Evolutionary conservation across 2,113 vertebrate genomes (phyloP).

Genomic region (Hassar affinis): DNA sequence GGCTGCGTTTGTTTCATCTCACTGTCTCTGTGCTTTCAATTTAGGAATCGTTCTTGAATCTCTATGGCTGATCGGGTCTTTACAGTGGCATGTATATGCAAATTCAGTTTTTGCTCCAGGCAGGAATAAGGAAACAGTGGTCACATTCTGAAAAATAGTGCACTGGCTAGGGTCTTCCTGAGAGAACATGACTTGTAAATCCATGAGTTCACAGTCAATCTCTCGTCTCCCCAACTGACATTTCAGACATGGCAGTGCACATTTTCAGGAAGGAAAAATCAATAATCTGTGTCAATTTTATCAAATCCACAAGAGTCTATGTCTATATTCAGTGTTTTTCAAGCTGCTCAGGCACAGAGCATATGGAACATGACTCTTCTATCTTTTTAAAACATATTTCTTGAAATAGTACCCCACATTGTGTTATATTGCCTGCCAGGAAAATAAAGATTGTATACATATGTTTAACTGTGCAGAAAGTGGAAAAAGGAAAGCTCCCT

Average conservation of each 20-base stretch:
- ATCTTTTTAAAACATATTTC: neutral
- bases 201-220: conserved; percentile 74
- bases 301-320: conserved; percentile 66
- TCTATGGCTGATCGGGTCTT: conserved; percentile 76
- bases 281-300: conserved; percentile 77
- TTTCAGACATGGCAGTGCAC: conserved; percentile 71
- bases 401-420: neutral
- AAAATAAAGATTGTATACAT: neutral
- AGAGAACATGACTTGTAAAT: conserved; percentile 66
- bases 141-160: conserved; percentile 64
- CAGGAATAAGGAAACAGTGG: conserved; percentile 67
- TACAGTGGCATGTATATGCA: conserved; percentile 76
- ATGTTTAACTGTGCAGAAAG: neutral
- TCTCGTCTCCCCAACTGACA: conserved; percentile 70
- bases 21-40: conserved; percentile 67
- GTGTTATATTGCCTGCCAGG: neutral
- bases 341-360: conserved; percentile 54
- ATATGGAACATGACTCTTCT: conserved; percentile 6
- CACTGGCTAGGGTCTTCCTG: conserved; percentile 37
- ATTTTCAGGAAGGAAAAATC: conserved; percentile 75
- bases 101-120: conserved; percentile 69
- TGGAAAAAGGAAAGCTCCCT: neutral
- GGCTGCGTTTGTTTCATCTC: conserved; percentile 67
- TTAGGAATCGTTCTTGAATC: conserved; percentile 69
- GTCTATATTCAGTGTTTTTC: conserved; percentile 52